Evolutionary conservation across 2,113 vertebrate genomes (phyloP), one percentile per base, ranked within the genome.

Genomic region (Dolichallabes microphthalmus): DNA sequence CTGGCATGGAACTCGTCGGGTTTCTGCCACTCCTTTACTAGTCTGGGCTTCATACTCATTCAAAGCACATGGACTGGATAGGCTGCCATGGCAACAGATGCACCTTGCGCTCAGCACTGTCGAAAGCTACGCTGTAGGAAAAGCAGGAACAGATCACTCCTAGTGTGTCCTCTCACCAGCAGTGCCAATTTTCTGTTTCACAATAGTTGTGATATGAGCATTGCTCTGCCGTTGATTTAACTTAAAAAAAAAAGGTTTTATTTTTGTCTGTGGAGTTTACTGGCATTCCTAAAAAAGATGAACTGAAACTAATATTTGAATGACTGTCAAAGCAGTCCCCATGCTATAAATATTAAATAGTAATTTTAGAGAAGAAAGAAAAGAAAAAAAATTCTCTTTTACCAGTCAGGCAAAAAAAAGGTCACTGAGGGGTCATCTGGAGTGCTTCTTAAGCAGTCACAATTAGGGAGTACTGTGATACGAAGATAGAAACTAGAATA

Each of bases 71-170:
- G 90, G 90, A 92, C 92, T 92, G 90, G 77, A 90, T 88, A 53
- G 87, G 93, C 87, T 94, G 89, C 93, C 94, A 95, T 94, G 94
- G 93, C 90, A 94, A 95, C 94, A 92, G 92, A 94, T 93, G 91
- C 93, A 94, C 91, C 93, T 94, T 93, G 89, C 85, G 86, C 81
- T 91, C 84, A 25, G 88, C 90, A 91, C 89, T 87, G 89, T 89
- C 87, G 89, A 88, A 89, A 89, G 90, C 64, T 15, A 83, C 82
- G 86, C 88, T 91, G 91, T 90, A 86, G 87, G 83, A 83, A 87
- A 79, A 68, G 79, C 71, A 81, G 35, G 61, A 75, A 57, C 60
- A 15, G 58, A 74, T 82, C 69, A 32, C 85, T 68, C 85, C 79
- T 75, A 60, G 57, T 81, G 66, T 85, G 55, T 81, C 57, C 79